phyloP scores from a whole-genome alignment of 2,113 vertebrate species.

The Melozone crissalis region DNA sequence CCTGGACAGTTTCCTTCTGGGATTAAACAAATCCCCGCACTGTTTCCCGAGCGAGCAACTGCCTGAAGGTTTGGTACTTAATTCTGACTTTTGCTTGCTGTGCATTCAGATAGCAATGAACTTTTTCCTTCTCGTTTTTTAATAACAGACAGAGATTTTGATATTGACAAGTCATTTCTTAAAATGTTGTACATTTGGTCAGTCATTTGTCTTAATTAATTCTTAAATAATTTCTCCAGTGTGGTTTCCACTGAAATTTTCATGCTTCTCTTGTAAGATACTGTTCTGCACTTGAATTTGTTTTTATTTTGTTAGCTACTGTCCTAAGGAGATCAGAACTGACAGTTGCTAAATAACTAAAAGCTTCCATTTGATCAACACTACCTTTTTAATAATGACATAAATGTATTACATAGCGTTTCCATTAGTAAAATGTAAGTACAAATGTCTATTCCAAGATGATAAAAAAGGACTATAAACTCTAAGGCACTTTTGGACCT shows the following conservation, averaged over 20 bases:
- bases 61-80: neutral
- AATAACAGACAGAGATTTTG: neutral
- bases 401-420: neutral
- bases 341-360: neutral
- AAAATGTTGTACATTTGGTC: neutral
- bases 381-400: neutral
- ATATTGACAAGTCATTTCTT: neutral
- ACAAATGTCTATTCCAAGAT: neutral
- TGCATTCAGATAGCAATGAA: neutral
- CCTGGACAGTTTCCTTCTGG: conserved; percentile 12
- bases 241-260: neutral
- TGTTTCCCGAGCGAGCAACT: neutral
- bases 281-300: neutral
- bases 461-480: neutral
- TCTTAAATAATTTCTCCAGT: neutral
- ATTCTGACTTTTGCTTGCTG: neutral
- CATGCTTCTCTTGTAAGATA: neutral
- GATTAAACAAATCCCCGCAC: neutral
- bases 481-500: neutral
- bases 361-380: neutral
- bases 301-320: neutral
- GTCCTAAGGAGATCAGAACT: neutral
- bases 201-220: neutral
- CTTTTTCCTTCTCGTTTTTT: neutral
- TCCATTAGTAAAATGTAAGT: neutral